Percentiles rank a stretch among this genome's conserved stretches.
phyloP scores from a whole-genome alignment of 2,797 vertebrate species.

The Helarctos malayanus region DNA sequence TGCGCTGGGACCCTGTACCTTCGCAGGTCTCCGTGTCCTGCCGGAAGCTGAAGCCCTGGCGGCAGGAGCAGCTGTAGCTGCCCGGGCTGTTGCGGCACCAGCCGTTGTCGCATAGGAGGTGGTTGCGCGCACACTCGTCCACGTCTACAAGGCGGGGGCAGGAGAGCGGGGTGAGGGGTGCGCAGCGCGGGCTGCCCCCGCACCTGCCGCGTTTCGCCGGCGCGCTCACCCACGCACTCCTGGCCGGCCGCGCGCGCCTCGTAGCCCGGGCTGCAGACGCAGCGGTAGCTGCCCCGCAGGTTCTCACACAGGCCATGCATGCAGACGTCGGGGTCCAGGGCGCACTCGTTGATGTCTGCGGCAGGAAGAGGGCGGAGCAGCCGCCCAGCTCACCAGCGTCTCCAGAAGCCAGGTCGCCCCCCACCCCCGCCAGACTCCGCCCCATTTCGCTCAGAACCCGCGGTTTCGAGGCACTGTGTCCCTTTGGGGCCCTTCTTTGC shows the following conservation, averaged over 20 bases:
- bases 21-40: constrained; percentile 91
- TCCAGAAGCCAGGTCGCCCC: background rate
- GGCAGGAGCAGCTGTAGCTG: constrained; percentile 96
- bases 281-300: constrained; percentile 95
- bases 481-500: no score
- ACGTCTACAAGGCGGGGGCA: constrained; percentile 90
- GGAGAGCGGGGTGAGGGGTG: background rate
- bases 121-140: constrained; percentile 95
- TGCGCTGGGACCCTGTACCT: constrained; percentile 80
- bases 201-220: accelerated
- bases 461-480: background rate
- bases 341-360: constrained; percentile 96
- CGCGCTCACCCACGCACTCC: constrained; percentile 94
- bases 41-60: constrained; percentile 91
- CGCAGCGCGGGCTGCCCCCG: accelerated
- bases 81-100: constrained; percentile 95
- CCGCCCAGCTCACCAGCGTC: background rate
- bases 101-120: constrained; percentile 95
- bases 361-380: background rate
- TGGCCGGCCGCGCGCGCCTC: constrained; percentile 94
- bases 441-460: background rate
- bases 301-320: constrained; percentile 96
- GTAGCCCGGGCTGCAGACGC: constrained; percentile 95
- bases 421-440: background rate
- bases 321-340: constrained; percentile 95